Base-by-base conservation (phyloP, 2,888 invertebrate species). In the Phyto melanocephala region DNA sequence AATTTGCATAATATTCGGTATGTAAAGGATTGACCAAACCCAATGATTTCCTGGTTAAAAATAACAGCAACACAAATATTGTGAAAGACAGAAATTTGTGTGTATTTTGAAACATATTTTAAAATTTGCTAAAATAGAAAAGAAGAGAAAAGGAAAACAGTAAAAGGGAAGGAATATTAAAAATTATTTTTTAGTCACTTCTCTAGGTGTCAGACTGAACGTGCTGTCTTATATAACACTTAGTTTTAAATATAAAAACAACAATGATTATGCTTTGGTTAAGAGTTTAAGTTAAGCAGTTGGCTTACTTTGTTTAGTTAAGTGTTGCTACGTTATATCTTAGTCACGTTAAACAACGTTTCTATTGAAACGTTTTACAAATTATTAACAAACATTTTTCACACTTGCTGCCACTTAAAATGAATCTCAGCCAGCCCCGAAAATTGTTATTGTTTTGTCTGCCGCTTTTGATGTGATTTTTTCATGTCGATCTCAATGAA, bases 1-100 rank as follows among this genome's bases (percentile, higher is more conserved):
- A 90, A 84, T 89, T 88, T 67, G 86, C 81, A 83, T 86, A 88
- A 83, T 88, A 88, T 85, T 89, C 90, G 65, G 89, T 88, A 77
- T 86, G 87, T 77, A 87, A 86, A 33, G 84, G 68, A 63, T 60
- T 80, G 28, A 67, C 79, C 67, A 79, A 65, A 84, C 60, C 52
- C 33, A 82, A 83, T n/a, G 77, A 62, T 40, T 60, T 83, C 68
- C 67, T 77, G 20, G 47, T 60, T 54, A 5, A 37, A 40, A 80
- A 74, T 7, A 80, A 60, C 65, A 85, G 24, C 58, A 78, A 17
- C 56, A 75, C n/a, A n/a, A 47, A 47, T 17, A 56, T 50, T 62
- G 42, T 50, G 40, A 77, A 62, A 2, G n/a, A 8, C 20, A 62
- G 10, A 24, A 54, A 11, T 17, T 35, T 65, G 4, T 50, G 24